These are phyloP conservation scores for Rattus rattus DNA, from an alignment of 2,113 vertebrate species.

Conservation along the genomic window DNA sequence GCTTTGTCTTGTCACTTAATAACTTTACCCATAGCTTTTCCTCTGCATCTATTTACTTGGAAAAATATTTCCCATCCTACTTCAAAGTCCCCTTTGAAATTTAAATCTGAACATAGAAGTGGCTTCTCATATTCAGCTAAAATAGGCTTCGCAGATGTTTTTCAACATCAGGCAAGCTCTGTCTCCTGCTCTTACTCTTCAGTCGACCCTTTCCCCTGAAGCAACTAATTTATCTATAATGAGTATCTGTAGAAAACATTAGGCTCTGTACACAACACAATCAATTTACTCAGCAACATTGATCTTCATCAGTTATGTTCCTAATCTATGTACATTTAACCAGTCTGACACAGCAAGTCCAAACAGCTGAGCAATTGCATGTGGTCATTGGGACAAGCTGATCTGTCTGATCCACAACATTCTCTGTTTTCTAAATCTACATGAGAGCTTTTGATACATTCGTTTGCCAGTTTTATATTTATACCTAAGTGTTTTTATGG, in stretches of 20 bases:
- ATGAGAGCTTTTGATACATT: background rate
- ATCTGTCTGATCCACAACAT: background rate
- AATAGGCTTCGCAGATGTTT: background rate
- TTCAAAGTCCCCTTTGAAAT: background rate
- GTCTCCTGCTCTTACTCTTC: no score
- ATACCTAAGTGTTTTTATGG: background rate
- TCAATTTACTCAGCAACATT: background rate
- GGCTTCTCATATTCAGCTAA: background rate
- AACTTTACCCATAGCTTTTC: background rate
- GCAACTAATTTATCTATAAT: background rate
- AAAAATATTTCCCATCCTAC: background rate
- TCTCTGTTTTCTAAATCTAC: background rate
- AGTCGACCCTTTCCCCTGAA: background rate
- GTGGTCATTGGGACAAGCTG: no score
- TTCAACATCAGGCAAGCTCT: background rate
- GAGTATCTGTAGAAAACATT: background rate
- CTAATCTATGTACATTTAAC: background rate
- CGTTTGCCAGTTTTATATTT: constrained; percentile 18
- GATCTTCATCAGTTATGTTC: background rate
- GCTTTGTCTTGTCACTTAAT: background rate
- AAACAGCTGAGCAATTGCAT: rapidly evolving
- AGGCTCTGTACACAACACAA: background rate
- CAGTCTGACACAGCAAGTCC: background rate
- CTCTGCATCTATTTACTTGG: background rate
- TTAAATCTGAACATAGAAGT: background rate